phyloP scores from a whole-genome alignment of 2,888 invertebrate species.

The Caenorhabditis panamensis region DNA sequence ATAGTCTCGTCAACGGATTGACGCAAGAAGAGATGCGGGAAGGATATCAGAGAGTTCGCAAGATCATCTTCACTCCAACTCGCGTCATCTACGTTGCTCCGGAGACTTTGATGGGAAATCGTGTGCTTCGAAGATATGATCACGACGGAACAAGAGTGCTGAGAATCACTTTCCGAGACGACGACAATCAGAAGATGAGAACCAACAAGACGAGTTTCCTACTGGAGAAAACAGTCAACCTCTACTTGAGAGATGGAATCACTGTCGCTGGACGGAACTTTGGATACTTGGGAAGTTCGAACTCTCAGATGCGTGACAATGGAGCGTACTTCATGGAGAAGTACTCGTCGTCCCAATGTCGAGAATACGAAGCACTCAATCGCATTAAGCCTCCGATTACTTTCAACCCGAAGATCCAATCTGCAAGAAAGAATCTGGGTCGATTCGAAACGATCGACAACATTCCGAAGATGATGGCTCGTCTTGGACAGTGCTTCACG shows the following conservation, averaged over 20 bases:
- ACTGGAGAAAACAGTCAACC: slow-evolving; percentile 69
- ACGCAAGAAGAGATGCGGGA: slow-evolving; percentile 62
- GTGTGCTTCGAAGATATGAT: slow-evolving; percentile 76
- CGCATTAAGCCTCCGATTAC: slow-evolving; percentile 28
- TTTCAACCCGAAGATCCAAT: slow-evolving; percentile 64
- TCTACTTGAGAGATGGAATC: slow-evolving; percentile 68
- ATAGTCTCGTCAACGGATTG: slow-evolving; percentile 53
- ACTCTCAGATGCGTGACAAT: slow-evolving; percentile 80
- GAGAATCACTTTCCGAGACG: slow-evolving; percentile 65
- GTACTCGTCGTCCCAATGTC: slow-evolving; percentile 45
- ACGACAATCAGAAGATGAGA: slow-evolving; percentile 70
- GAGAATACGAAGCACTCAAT: slow-evolving; percentile 34
- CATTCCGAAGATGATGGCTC: slow-evolving; percentile 82
- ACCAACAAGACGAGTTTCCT: slow-evolving; percentile 61
- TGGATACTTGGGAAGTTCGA: slow-evolving; percentile 79
- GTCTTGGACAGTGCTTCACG: slow-evolving; percentile 82
- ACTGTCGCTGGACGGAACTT: slow-evolving; percentile 72
- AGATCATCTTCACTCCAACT: slow-evolving; percentile 78
- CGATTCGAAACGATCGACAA: slow-evolving; percentile 74
- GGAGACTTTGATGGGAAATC: slow-evolving; percentile 81
- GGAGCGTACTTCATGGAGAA: slow-evolving; percentile 78
- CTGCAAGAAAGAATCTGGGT: slow-evolving; percentile 63
- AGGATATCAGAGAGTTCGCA: slow-evolving; percentile 69
- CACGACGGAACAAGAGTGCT: slow-evolving; percentile 70
- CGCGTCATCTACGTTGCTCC: slow-evolving; percentile 77